A percentile compares a stretch with the other conserved stretches of the same genome.
These are phyloP conservation scores for Falco cherrug DNA, from an alignment of 2,797 vertebrate genomes.

Conservation along the genomic window DNA sequence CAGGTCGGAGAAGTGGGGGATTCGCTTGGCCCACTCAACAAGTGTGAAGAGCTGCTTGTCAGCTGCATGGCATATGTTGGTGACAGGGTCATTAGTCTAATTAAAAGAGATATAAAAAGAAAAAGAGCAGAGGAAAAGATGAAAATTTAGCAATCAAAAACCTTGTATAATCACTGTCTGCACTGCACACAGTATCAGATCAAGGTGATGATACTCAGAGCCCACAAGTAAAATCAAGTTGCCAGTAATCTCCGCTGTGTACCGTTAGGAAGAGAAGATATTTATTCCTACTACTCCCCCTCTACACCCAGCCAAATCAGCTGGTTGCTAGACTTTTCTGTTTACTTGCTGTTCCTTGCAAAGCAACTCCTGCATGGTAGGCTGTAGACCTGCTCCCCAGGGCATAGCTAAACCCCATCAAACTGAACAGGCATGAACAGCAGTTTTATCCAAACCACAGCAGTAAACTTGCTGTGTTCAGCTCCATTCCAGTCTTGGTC, in stretches of 20 bases:
- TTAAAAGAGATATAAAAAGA: neutral
- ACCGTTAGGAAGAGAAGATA: neutral
- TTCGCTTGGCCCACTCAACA: conserved; percentile 97
- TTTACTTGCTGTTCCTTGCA: neutral
- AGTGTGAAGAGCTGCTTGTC: conserved; percentile 98
- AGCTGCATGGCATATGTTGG: conserved; percentile 96
- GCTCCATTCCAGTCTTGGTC: neutral
- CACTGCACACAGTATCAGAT: accelerated
- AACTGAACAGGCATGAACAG: neutral
- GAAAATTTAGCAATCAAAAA: neutral
- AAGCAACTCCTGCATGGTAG: neutral
- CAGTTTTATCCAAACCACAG: neutral
- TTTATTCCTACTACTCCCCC: neutral
- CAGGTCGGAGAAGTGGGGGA: conserved; percentile 94
- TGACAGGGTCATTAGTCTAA: conserved; percentile 96
- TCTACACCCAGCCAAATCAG: neutral
- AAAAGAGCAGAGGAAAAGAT: neutral
- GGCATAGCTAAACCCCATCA: neutral
- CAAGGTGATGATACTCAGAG: neutral
- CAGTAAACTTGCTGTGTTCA: neutral
- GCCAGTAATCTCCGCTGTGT: neutral
- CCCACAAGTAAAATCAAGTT: neutral
- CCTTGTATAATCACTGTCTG: neutral
- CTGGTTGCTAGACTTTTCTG: neutral
- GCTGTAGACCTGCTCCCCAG: neutral